Base-by-base conservation (phyloP, 2,888 invertebrate genomes). In the Diarsia dahlii region DNA sequence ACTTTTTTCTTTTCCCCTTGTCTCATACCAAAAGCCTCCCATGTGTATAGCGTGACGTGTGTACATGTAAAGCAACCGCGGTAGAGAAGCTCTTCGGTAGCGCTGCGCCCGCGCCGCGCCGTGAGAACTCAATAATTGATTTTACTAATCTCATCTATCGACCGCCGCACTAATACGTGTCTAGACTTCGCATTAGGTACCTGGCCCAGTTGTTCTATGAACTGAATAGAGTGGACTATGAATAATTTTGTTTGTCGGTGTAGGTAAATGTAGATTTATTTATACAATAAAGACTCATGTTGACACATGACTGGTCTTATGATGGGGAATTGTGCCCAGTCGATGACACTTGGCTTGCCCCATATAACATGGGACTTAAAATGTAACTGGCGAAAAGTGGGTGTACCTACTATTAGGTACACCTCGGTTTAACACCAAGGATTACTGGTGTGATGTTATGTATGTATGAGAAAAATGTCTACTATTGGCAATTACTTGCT, bases 71-170 rank as follows among this genome's bases (percentile, higher is more conserved):
- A 78, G 82, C 65, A 80, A 75, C 74, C 62, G 71, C 75, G 71
- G 71, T 69, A 80, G 78, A 82, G 80, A 74, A 87, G 77, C 83
- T 85, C 82, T 62, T 82, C 86, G 84, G 85, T 87, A 86, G 88
- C 85, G 76, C 83, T 84, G 86, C 81, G 84, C 76, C 77, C 71
- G 58, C 80, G 78, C 81, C 87, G 88, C 85, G 80, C 82, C 95
- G 95, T 95, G 95, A 95, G 96, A 95, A 95, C 95, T 89, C 86
- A 92, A 90, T 94, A 94, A 95, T 95, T 95, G 95, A 95, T 94
- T 92, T 92, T 87, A 90, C 92, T 94, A 94, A 95, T 95, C 95
- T 94, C 91, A 93, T 94, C 93, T 91, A 91, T 88, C 90, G 88
- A 89, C 86, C 88, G 86, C 84, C 87, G 87, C 89, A 89, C 89